A percentile compares a stretch with the other conserved stretches of the same genome.
These are phyloP conservation scores for Plectus sambesii DNA, from an alignment of 1,140 invertebrate species.

Conservation along the genomic window DNA sequence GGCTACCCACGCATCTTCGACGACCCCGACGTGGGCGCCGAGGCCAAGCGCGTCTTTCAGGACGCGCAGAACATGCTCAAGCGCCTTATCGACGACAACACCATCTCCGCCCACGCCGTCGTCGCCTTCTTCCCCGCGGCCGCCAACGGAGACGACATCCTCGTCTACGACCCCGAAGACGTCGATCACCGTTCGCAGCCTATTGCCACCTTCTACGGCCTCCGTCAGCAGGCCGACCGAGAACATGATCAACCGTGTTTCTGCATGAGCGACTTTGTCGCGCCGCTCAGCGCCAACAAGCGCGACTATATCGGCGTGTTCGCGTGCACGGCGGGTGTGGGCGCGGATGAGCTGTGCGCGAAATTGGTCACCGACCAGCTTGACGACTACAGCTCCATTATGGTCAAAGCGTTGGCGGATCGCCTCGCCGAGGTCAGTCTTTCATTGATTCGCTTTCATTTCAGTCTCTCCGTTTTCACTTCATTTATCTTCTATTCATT, in stretches of 20 bases:
- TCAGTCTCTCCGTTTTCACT: too few relatives aligned
- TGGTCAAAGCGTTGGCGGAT: slow-evolving; percentile 57
- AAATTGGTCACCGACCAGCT: slow-evolving; percentile 49
- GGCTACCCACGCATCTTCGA: too few relatives aligned
- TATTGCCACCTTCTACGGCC: slow-evolving; percentile 28
- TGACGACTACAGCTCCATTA: slow-evolving; percentile 56
- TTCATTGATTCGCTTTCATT: slow-evolving; percentile 4
- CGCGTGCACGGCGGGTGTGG: slow-evolving; percentile 54
- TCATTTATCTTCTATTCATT: too few relatives aligned
- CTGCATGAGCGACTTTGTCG: slow-evolving; percentile 56
- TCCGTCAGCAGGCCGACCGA: slow-evolving; percentile 47
- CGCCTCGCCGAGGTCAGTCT: slow-evolving; percentile 46
- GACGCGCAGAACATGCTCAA: slow-evolving; percentile 54
- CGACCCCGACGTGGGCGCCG: slow-evolving; percentile 51
- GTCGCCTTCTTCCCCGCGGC: slow-evolving; percentile 53
- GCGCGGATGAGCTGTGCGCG: slow-evolving; percentile 50
- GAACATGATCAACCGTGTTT: slow-evolving; percentile 50
- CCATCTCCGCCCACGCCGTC: slow-evolving; percentile 50
- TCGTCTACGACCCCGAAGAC: slow-evolving; percentile 49
- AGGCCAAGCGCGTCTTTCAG: slow-evolving; percentile 53
- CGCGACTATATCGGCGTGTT: slow-evolving; percentile 56
- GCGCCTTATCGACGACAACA: slow-evolving; percentile 47
- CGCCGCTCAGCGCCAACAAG: slow-evolving; percentile 49
- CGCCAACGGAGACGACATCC: slow-evolving; percentile 52
- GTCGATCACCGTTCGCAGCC: slow-evolving; percentile 15